Base-by-base conservation (phyloP, 2,113 vertebrate genomes). In the Carettochelys insculpta region DNA sequence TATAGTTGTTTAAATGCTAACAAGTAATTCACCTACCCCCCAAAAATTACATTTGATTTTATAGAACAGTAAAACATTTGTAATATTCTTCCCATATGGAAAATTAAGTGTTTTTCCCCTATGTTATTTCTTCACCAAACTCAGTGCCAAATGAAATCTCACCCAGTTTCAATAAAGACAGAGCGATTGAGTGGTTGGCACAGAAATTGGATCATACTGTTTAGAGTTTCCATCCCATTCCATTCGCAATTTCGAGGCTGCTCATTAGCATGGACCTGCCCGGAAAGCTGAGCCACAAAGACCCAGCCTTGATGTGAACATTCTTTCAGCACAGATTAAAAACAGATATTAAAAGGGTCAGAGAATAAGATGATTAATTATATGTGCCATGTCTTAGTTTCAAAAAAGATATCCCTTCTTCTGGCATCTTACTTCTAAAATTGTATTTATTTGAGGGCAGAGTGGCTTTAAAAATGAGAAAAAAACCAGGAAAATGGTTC, bases 391-490 rank as follows among this genome's bases (percentile, higher is more conserved):
- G 80, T 76, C 47, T 6, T 77, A 4, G 65, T 77, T 81, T 90
- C 47, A 86, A 65, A 79, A 4, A 85, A 93, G 94, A 77, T 75
- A 86, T 48, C 10, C 24, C 3, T 50, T 54, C 24, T 6, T 90
- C 61, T 75, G 79, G 14, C 76, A 80, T 31, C 78, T 52, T 86
- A 85, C 83, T 25, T 24, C 61, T 22, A 76, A 8, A 93, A 51
- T 76, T 52, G 77, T 80, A 94, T 6, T 86, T 81, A 4, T 1
- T 77, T 92, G 53, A 84, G 80, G 87, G 94, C 94, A 97, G 97
- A 98, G 97, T 98, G 98, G 97, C 98, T 98, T 98, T 98, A 98
- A 98, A 97, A 95, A 92, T 97, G 95, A 97, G 95, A 97, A 94
- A 89, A 87, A 91, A 94, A 94, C 71, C 92, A 90, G 79, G 95